Conservation (phyloP, 2,797 vertebrate species). For the Takifugu ocellatus region DNA sequence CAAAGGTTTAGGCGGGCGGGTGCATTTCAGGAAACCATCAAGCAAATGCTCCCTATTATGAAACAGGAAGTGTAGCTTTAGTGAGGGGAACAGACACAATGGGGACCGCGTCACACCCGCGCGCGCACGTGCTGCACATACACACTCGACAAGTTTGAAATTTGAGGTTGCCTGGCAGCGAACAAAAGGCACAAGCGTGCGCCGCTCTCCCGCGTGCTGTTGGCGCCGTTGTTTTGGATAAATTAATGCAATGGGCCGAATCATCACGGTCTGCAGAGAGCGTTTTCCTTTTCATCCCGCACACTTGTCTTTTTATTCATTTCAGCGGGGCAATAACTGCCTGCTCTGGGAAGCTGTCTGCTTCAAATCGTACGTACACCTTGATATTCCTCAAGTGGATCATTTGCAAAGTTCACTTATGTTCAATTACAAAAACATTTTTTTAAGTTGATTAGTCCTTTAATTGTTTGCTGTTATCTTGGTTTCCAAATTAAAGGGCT, state of each 20-base stretch:
- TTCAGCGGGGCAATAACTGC: slow-evolving; percentile 25
- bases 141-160: slow-evolving; percentile 26
- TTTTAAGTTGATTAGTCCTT: no score
- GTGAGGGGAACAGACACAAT: slow-evolving; percentile 7
- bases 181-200: slow-evolving; percentile 18
- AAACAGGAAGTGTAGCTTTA: slow-evolving; percentile 22
- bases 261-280: slow-evolving; percentile 24
- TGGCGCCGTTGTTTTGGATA: slow-evolving; percentile 19
- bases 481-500: no score
- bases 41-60: background rate
- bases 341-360: background rate
- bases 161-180: slow-evolving; percentile 50
- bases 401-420: no score
- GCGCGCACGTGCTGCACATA: background rate
- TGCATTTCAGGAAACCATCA: slow-evolving; percentile 6
- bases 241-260: slow-evolving; percentile 29
- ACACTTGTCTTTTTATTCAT: slow-evolving; percentile 12
- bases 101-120: background rate
- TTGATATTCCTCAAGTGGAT: no score
- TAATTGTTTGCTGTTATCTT: no score
- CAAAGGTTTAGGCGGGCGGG: background rate
- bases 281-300: slow-evolving; percentile 6
- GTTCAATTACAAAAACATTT: no score
- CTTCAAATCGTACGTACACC: background rate
- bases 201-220: slow-evolving; percentile 16